These are phyloP conservation scores for Periplaneta americana DNA, from an alignment of 1,140 invertebrate species.

Conservation along the genomic window DNA sequence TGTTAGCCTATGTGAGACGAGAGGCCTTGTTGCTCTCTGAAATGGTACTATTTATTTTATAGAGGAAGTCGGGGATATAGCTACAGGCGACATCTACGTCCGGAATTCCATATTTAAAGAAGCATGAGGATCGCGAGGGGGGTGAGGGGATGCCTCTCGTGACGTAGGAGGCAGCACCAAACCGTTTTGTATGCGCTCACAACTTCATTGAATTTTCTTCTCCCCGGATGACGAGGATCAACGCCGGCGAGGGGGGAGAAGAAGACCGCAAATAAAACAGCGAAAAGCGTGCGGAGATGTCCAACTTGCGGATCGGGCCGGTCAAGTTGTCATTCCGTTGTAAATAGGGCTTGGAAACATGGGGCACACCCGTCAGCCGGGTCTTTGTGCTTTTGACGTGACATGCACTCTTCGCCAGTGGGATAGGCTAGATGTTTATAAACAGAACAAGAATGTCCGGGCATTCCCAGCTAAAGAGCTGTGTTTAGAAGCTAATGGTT, in stretches of 20 bases:
- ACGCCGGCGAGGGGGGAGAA: neutral
- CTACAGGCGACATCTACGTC: neutral
- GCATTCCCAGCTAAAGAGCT: no score
- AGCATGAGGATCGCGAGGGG: no score
- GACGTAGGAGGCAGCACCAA: neutral
- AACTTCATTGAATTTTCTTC: neutral
- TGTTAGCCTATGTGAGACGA: no score
- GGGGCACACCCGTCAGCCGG: no score
- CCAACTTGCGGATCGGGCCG: neutral
- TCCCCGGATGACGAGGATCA: neutral
- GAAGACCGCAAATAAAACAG: neutral
- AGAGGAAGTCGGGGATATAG: neutral
- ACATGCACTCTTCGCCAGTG: no score
- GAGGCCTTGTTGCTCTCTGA: neutral
- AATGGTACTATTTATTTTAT: neutral
- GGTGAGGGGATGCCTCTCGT: neutral
- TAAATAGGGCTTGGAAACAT: neutral
- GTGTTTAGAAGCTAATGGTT: no score
- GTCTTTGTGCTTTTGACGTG: no score
- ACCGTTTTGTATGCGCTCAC: neutral
- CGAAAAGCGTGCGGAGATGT: neutral
- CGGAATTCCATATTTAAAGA: neutral
- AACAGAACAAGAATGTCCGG: no score
- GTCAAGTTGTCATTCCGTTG: neutral
- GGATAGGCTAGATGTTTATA: no score